Conservation (phyloP, 1,140 invertebrate species). For the Helicoverpa armigera region DNA sequence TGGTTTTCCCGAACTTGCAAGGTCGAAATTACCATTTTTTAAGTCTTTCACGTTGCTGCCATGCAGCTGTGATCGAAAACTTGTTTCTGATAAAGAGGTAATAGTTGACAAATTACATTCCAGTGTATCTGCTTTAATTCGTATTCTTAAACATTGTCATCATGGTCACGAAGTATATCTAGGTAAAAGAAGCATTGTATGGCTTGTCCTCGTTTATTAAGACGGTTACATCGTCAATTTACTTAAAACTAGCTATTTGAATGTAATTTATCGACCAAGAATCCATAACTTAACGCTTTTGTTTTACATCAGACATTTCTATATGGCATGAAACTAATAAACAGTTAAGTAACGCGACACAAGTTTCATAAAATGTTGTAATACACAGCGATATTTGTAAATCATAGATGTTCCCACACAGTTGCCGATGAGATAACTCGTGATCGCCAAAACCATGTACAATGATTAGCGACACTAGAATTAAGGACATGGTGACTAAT, state of each 20-base stretch:
- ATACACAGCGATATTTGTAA: slow-evolving; percentile 5
- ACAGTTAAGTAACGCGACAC: slow-evolving; percentile 24
- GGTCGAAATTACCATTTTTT: slow-evolving; percentile 21
- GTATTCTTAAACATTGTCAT: no score
- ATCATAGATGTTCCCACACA: slow-evolving; percentile 9
- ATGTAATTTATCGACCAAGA: no score
- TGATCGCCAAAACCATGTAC: not conserved
- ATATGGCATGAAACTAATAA: slow-evolving; percentile 2
- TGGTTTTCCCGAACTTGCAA: slow-evolving; percentile 6
- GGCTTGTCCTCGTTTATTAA: not conserved
- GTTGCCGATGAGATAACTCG: slow-evolving; percentile 35
- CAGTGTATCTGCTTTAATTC: no score
- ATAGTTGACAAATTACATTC: not conserved
- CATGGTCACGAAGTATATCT: no score
- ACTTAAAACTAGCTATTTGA: no score
- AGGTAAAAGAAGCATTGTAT: no score
- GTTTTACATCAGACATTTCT: not conserved
- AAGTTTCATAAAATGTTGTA: slow-evolving; percentile 24
- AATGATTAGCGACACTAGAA: slow-evolving; percentile 31
- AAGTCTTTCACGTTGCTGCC: not conserved
- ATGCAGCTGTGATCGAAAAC: slow-evolving; percentile 3
- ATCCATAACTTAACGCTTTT: no score
- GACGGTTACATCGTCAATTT: not conserved
- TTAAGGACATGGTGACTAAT: slow-evolving; percentile 8
- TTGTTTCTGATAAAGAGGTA: not conserved